These are phyloP conservation scores for Aurelia sp. DNA, from an alignment of 30 jellyfish, hydroid and myxozoan species.

Conservation along the genomic window DNA sequence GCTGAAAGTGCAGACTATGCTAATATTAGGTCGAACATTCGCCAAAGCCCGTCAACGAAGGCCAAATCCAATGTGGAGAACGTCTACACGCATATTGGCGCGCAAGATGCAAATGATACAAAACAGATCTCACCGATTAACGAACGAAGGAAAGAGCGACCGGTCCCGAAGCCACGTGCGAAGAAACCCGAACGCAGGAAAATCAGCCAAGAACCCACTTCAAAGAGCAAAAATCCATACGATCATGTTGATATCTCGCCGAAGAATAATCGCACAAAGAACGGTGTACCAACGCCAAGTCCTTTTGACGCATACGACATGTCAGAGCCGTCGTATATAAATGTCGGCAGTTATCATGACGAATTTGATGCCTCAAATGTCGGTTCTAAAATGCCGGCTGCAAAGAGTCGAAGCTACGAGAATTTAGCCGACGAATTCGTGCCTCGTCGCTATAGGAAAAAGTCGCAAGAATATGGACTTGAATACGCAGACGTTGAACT, in stretches of 20 bases:
- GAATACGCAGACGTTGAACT: conserved; percentile 42
- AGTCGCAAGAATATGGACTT: conserved; percentile 34
- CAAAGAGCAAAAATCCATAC: not conserved
- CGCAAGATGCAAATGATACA: not conserved
- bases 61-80: conserved; percentile 8
- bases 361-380: conserved; percentile 38
- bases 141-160: conserved; percentile 6
- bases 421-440: conserved; percentile 52
- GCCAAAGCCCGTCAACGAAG: conserved; percentile 28
- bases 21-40: not conserved
- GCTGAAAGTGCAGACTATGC: not conserved
- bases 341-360: conserved; percentile 55
- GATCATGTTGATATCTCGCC: conserved; percentile 12
- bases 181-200: conserved; percentile 65
- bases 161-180: conserved; percentile 58
- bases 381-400: not conserved
- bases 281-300: not conserved
- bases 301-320: not conserved
- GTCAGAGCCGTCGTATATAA: conserved; percentile 38
- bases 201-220: conserved; percentile 1
- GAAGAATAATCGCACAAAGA: not conserved
- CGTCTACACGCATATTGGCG: conserved; percentile 40
- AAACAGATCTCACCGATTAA: not conserved
- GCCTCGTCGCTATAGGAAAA: conserved; percentile 41
- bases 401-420: conserved; percentile 48